These are phyloP conservation scores for Micrastur ruficollis DNA, from an alignment of 2,797 vertebrate species.

Conservation along the genomic window DNA sequence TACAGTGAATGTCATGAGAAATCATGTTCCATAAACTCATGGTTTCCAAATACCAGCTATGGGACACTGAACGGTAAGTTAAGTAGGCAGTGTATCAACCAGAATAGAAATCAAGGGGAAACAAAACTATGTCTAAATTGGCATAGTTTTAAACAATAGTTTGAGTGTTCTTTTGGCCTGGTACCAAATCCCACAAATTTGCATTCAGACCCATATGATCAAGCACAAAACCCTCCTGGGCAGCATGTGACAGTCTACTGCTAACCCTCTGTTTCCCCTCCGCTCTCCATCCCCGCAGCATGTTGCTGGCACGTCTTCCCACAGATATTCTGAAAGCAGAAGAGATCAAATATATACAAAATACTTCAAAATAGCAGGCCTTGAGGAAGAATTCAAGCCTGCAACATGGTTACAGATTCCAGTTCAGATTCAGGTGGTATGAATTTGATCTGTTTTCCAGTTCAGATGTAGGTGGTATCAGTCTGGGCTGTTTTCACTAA, in stretches of 20 bases:
- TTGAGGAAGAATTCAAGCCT: background rate
- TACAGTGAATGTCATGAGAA: background rate
- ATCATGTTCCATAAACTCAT: slow-evolving; percentile 10
- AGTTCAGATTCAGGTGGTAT: background rate
- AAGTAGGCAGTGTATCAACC: background rate
- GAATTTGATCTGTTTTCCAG: background rate
- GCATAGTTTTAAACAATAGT: background rate
- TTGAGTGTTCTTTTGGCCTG: background rate
- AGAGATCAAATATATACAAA: background rate
- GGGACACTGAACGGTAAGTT: background rate
- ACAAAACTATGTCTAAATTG: background rate
- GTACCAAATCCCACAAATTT: slow-evolving; percentile 10
- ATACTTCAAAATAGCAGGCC: background rate
- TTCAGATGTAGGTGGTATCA: background rate
- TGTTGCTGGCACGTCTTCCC: background rate
- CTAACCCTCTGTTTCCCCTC: background rate
- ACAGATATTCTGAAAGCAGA: background rate
- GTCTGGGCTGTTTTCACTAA: background rate
- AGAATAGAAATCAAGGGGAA: background rate
- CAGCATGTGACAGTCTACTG: slow-evolving; percentile 29
- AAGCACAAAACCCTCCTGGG: background rate
- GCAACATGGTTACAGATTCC: background rate
- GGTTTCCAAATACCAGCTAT: slow-evolving; percentile 22
- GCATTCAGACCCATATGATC: slow-evolving; percentile 7
- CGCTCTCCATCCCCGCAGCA: fast-evolving